A percentile compares a stretch with the other conserved stretches of the same genome.
phyloP scores from a whole-genome alignment of 2,888 invertebrate species.

The Cryptocephalus primarius region DNA sequence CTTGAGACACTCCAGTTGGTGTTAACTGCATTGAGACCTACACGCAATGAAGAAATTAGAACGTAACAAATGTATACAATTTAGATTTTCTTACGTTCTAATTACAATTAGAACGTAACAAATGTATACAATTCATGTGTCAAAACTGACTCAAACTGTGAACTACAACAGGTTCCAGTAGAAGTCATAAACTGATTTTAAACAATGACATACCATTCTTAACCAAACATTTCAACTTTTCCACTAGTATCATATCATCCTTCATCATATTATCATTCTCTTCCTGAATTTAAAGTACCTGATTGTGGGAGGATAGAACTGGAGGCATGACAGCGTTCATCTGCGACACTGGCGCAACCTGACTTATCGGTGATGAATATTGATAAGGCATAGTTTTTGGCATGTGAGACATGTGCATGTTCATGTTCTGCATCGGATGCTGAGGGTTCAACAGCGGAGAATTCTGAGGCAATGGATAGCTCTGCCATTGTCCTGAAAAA shows the following conservation, averaged over 20 bases:
- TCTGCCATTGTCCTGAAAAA: conserved; percentile 19
- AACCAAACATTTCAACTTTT: too few species aligned
- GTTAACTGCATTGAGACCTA: neutral
- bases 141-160: too few species aligned
- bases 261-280: too few species aligned
- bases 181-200: too few species aligned
- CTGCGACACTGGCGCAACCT: neutral
- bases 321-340: neutral
- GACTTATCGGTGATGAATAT: conserved; percentile 1
- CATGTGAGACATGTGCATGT: neutral
- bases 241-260: too few species aligned
- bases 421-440: neutral
- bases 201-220: too few species aligned
- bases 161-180: too few species aligned
- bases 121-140: too few species aligned
- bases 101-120: too few species aligned
- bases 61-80: too few species aligned
- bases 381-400: neutral
- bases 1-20: neutral
- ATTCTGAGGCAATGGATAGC: conserved; percentile 14
- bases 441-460: conserved; percentile 1
- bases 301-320: neutral
- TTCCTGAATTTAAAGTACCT: neutral
- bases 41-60: neutral
- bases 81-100: too few species aligned